Base-by-base conservation (phyloP, 1,140 invertebrate species). In the Schlechtendalia chinensis region DNA sequence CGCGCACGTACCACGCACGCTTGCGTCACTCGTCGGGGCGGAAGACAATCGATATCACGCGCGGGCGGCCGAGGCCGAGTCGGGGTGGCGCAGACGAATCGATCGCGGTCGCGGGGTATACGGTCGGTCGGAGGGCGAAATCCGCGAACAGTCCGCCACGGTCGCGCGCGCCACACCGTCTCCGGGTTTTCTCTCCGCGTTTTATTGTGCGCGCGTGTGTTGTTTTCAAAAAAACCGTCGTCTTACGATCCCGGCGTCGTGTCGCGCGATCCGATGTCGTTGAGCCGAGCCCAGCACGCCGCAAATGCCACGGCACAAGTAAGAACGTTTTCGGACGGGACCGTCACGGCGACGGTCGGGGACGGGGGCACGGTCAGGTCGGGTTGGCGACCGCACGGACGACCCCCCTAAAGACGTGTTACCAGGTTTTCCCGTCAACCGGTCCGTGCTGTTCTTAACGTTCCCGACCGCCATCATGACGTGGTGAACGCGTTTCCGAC, bases 231-330 rank as follows among this genome's bases (percentile, higher is more conserved):
- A 67, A 14, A 24, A 29, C 19, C 63, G 63, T 67, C 32, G 22
- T 45, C 45, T 22, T 45, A 22, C 14, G 50, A 32, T 67, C 32
- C 29, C 65, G 63, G 63, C 63, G 63, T 45, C 63, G 39, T 47
- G 39, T 6, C 8, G 45, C 6, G 24, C 8, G 65, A 27, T 19
- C 69, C 69, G 50, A 72, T 72, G 69, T 72, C 69, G 69, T 54
- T 72, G 24, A 14, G 17, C 50, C 69, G 69, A 54, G 47, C 54
- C 11, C 69, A 29, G 69, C 29, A 12, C 47, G 29, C 24, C 50
- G 24, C 69, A 29, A 54, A 72, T 72, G 69, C 69, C 69, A 54
- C 69, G 69, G 69, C 69, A 72, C 69, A 72, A 54, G 69, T 72
- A 72, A 72, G 69, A 29, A 54, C n/a, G n/a, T n/a, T n/a, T n/a